These are phyloP conservation scores for Tonatia bakeri DNA, from an alignment of 2,113 vertebrate genomes.

Conservation along the genomic window DNA sequence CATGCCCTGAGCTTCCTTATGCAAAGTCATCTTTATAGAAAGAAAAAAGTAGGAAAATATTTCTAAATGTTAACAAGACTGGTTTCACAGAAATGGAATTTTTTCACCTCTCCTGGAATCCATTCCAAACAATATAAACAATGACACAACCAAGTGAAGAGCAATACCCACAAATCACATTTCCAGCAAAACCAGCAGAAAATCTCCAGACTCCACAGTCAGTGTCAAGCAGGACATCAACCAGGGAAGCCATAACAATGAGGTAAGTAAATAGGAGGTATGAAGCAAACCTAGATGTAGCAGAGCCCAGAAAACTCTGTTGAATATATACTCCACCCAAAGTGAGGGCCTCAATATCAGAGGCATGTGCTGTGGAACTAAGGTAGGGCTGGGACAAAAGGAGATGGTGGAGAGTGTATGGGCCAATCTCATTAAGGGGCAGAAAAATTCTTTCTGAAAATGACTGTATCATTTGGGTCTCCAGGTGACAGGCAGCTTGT, in stretches of 20 bases:
- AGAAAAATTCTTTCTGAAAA: background rate
- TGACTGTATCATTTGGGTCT: background rate
- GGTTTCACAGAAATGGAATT: background rate
- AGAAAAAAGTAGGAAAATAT: background rate
- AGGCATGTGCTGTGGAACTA: background rate
- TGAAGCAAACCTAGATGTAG: too few species aligned
- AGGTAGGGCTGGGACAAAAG: background rate
- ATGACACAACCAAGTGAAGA: background rate
- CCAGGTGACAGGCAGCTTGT: background rate
- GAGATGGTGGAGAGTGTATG: background rate
- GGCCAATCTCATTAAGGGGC: background rate
- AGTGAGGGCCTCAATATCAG: too few species aligned
- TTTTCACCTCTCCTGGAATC: conserved; percentile 19
- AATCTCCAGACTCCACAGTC: background rate
- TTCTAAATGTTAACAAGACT: conserved; percentile 7
- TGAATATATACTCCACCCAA: background rate
- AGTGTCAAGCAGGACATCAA: background rate
- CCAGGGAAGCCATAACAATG: background rate
- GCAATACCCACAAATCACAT: background rate
- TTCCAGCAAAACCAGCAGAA: conserved; percentile 18
- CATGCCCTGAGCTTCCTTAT: background rate
- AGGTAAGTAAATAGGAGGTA: background rate
- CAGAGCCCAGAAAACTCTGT: background rate
- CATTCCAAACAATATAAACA: conserved; percentile 18
- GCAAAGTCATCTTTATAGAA: background rate